phyloP scores from a whole-genome alignment of 2,888 invertebrate genomes.

The Spisula solida region DNA sequence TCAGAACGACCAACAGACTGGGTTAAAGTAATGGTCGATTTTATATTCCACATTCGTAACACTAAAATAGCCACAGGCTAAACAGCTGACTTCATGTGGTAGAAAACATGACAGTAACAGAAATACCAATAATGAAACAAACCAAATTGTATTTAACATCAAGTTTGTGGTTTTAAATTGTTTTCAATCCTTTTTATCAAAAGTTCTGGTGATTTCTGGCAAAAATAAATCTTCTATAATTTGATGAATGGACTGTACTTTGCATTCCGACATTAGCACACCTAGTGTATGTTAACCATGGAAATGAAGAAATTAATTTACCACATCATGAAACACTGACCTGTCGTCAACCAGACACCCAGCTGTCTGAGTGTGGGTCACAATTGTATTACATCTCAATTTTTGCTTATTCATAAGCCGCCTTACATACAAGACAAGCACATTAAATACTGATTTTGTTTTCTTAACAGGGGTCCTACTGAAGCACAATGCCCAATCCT shows the following conservation, averaged over 20 bases:
- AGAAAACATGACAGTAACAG: background rate
- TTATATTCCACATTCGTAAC: constrained; percentile 73
- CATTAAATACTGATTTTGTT: too few relatives aligned
- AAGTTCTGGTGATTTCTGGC: too few relatives aligned
- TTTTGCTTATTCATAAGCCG: too few relatives aligned
- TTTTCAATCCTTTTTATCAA: too few relatives aligned
- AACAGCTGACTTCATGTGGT: constrained; percentile 72
- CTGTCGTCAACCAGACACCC: constrained; percentile 10
- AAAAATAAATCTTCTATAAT: too few relatives aligned
- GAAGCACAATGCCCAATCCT: too few relatives aligned
- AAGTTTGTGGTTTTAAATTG: too few relatives aligned
- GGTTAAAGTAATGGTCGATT: constrained; percentile 29
- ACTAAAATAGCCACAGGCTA: constrained; percentile 40
- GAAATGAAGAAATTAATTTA: constrained; percentile 49
- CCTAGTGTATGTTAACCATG: background rate
- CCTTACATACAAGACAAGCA: too few relatives aligned
- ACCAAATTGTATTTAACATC: too few relatives aligned
- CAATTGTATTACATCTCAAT: too few relatives aligned
- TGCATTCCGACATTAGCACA: background rate
- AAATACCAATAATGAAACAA: background rate
- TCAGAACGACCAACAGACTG: constrained; percentile 38
- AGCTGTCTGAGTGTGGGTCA: constrained; percentile 62
- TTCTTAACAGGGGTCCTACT: too few relatives aligned
- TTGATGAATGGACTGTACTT: constrained; percentile 12
- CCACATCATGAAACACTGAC: constrained; percentile 71